phyloP scores from a whole-genome alignment of 2,888 invertebrate species.

The Stenotaenia linearis region DNA sequence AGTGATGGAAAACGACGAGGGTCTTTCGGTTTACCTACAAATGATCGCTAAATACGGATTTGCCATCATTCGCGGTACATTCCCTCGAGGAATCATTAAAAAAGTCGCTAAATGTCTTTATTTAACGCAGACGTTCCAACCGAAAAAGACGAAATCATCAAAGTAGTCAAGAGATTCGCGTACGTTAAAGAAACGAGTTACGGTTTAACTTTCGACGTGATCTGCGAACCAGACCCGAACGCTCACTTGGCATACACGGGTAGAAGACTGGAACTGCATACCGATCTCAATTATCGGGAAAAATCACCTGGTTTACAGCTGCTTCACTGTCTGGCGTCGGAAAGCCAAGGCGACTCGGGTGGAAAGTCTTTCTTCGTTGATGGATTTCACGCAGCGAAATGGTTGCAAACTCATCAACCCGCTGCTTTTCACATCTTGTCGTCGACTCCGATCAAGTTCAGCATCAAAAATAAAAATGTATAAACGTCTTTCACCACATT shows the following conservation, averaged over 20 bases:
- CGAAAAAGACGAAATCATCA: conserved; percentile 41
- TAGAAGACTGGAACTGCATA: conserved; percentile 43
- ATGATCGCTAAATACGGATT: conserved; percentile 44
- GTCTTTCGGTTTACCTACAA: conserved; percentile 43
- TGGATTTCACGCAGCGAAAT: conserved; percentile 44
- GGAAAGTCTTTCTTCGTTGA: conserved; percentile 46
- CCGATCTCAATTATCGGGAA: conserved; percentile 46
- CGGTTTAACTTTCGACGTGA: conserved; percentile 45
- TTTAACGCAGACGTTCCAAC: conserved; percentile 41
- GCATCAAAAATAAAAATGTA: conserved; percentile 41
- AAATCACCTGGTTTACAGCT: conserved; percentile 42
- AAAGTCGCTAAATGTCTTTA: background rate
- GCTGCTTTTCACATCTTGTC: conserved; percentile 45
- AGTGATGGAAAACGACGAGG: conserved; percentile 43
- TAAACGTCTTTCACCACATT: background rate
- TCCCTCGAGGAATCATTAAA: background rate
- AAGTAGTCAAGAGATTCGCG: conserved; percentile 43
- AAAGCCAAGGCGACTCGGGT: conserved; percentile 36
- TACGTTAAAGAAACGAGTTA: conserved; percentile 46
- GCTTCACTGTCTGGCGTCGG: background rate
- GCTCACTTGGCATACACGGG: conserved; percentile 44
- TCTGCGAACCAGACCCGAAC: conserved; percentile 43
- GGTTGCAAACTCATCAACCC: conserved; percentile 45
- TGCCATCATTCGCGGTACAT: conserved; percentile 41
- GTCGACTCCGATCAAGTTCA: conserved; percentile 43